Evolutionary conservation across 1,140 invertebrate genomes (phyloP), one percentile per base, ranked within the genome.

Genomic region (Caenorhabditis latens): DNA sequence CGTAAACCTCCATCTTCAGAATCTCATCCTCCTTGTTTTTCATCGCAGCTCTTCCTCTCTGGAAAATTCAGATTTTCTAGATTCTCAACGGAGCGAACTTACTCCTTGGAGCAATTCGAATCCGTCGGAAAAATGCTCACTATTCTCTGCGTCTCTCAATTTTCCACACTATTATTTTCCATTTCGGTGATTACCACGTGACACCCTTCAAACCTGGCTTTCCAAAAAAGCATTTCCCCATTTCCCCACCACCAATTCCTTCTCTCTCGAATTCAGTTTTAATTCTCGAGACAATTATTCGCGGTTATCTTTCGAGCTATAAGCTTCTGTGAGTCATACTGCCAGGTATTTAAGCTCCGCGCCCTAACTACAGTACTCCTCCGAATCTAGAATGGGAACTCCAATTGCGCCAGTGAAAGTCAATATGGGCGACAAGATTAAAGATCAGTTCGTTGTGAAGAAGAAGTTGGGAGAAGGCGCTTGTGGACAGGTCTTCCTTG

Each of bases 1-100:
- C 90, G 57, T 84, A 90, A 9, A 89, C 86, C 71, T 91, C 90
- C 90, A 91, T 92, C 63, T 90, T 90, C 4, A 91, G 87, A 87
- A 88, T 85, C 84, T 90, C 87, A 46, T 91, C 90, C 40, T 91
- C 88, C 42, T 90, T 90, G 40, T 61, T 83, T 46, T 88, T 90
- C 88, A 88, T 88, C 13, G 88, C 88, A 0, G 83, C 83, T 19
- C 84, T 79, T 5, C 83, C 83, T 14, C 40, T 85, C 65, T 58
- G 19, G 14, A 63, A 24, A 21, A n/a, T 55, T 58, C 19, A 3
- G 19, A 48, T 46, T 24, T 24, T 58, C 42, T 87, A 50, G 48
- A 43, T 48, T 50, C 42, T 83, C 84, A n/a, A 32, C 19, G 4
- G 24, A 40, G 61, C 46, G 42, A 2, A 79, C 43, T 50, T 13